Percentiles rank a stretch among this genome's conserved stretches.
phyloP scores from a whole-genome alignment of 2,113 vertebrate species.

The Spheniscus mendiculus region DNA sequence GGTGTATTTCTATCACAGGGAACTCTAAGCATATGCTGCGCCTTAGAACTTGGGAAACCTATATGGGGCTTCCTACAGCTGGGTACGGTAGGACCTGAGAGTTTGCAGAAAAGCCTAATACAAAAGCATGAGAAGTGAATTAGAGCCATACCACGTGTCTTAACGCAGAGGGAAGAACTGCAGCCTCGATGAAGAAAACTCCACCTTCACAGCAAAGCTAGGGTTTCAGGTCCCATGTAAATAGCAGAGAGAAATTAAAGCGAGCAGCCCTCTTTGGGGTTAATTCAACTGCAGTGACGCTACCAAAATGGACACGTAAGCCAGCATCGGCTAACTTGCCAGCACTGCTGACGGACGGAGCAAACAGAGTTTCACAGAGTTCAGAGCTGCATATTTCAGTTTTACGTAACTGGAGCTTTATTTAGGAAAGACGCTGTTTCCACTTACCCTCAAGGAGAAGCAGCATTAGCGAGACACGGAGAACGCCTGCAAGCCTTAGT shows the following conservation, averaged over 20 bases:
- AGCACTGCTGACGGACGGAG: not conserved
- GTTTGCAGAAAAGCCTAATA: not conserved
- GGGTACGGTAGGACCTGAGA: not conserved
- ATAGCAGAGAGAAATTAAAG: not conserved
- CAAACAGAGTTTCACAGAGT: not conserved
- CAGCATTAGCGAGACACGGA: fast-evolving
- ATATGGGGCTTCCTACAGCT: not conserved
- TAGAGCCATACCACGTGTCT: not conserved
- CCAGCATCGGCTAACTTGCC: not conserved
- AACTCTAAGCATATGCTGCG: fast-evolving
- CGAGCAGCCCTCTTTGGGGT: not conserved
- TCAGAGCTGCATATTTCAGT: fast-evolving
- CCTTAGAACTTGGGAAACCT: not conserved
- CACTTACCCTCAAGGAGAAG: not conserved
- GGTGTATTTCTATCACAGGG: not conserved
- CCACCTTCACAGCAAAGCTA: too few relatives aligned
- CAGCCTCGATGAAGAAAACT: not conserved
- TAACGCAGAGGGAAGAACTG: not conserved
- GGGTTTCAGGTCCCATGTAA: not conserved
- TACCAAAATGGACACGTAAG: not conserved
- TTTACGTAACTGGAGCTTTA: fast-evolving
- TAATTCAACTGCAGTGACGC: not conserved
- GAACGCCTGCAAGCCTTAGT: fast-evolving
- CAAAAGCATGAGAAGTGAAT: not conserved
- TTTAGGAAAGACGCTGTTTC: not conserved